Evolutionary conservation across 2,113 vertebrate species (phyloP).

Genomic region (Chionodraco myersi): DNA sequence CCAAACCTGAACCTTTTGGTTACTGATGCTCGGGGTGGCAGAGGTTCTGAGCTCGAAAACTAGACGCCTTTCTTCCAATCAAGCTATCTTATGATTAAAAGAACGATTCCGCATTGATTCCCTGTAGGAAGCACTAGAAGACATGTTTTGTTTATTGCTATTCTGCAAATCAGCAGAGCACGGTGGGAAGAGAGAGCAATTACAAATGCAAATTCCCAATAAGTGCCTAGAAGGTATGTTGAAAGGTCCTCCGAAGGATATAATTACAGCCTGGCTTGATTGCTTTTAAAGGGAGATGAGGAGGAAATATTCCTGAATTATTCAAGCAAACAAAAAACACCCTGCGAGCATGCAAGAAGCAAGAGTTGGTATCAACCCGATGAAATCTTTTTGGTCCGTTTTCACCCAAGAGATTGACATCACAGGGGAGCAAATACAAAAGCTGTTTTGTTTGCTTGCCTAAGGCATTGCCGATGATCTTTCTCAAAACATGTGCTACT

Average conservation of each 20-base stretch:
- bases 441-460: constrained; percentile 24
- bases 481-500: constrained; percentile 36
- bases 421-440: constrained; percentile 14
- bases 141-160: constrained; percentile 77
- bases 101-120: constrained; percentile 67
- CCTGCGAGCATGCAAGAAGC: constrained; percentile 28
- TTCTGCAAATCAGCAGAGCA: constrained; percentile 67
- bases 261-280: constrained; percentile 76
- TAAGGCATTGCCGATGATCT: constrained; percentile 1
- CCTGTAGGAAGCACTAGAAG: constrained; percentile 52
- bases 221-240: constrained; percentile 75
- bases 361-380: constrained; percentile 15
- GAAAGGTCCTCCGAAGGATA: constrained; percentile 76
- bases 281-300: constrained; percentile 70
- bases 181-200: constrained; percentile 67
- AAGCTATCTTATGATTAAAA: constrained; percentile 73
- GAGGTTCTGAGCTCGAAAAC: constrained; percentile 22
- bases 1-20: constrained; percentile 17
- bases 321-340: constrained; percentile 71
- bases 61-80: constrained; percentile 29
- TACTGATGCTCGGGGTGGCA: not conserved
- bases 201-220: constrained; percentile 79
- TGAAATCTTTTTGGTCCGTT: not conserved
- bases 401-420: constrained; percentile 44
- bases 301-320: constrained; percentile 65